phyloP scores from a whole-genome alignment of 2,113 vertebrate genomes.

The Leptocoma aspasia region DNA sequence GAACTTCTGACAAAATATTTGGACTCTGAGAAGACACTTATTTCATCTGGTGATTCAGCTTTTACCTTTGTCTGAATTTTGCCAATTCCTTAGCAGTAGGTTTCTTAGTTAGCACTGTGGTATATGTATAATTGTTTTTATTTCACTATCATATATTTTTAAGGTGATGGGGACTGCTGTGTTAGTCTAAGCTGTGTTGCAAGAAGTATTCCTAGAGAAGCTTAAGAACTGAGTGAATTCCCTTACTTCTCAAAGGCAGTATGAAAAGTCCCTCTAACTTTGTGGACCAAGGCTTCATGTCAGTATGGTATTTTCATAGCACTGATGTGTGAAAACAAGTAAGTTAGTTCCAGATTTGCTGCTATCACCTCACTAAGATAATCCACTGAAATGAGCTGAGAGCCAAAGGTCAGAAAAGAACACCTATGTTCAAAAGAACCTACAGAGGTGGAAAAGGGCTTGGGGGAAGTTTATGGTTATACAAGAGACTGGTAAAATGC shows the following conservation, averaged over 20 bases:
- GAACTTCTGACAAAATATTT: not conserved
- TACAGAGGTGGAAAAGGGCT: not conserved
- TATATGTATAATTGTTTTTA: not conserved
- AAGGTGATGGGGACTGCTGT: not conserved
- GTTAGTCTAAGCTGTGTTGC: not conserved
- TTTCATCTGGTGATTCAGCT: not conserved
- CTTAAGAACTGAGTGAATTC: not conserved
- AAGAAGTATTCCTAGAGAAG: not conserved
- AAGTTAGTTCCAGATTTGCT: not conserved
- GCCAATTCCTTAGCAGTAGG: not conserved
- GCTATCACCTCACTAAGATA: not conserved
- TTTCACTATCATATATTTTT: not conserved
- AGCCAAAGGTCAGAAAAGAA: not conserved
- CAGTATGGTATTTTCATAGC: not conserved
- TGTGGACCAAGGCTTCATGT: not conserved
- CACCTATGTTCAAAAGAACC: not conserved
- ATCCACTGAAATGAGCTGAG: not conserved
- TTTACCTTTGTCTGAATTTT: not conserved
- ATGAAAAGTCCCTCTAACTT: not conserved
- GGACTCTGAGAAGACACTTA: not conserved
- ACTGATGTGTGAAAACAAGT: not conserved
- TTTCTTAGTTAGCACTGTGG: not conserved
- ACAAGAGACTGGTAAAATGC: not conserved
- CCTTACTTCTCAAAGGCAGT: not conserved
- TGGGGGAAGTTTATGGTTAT: not conserved